Percentiles rank a stretch among this genome's conserved stretches.
Evolutionary conservation across 2,113 vertebrate species (phyloP).

Genomic region (Podilymbus podiceps): DNA sequence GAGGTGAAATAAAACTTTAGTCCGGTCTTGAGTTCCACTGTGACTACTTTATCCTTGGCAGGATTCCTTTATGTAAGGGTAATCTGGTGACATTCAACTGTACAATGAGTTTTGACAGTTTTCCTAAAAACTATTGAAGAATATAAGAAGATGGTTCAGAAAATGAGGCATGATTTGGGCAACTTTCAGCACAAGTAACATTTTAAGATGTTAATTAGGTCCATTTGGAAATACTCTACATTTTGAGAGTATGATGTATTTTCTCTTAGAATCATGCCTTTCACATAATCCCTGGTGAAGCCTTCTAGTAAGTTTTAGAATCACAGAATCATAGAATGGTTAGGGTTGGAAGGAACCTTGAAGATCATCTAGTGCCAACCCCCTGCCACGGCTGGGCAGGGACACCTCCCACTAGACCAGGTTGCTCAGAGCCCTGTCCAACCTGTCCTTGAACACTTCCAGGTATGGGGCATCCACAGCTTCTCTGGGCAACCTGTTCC

Average conservation of each 20-base stretch:
- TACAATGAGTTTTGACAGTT: not conserved
- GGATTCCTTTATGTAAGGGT: not conserved
- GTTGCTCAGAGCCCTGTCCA: no score
- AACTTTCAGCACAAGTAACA: not conserved
- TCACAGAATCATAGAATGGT: no score
- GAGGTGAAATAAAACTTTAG: not conserved
- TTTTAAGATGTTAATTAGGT: not conserved
- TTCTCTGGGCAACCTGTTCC: no score
- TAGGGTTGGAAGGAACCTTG: no score
- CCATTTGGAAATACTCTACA: not conserved
- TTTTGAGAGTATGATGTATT: not conserved
- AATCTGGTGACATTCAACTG: not conserved
- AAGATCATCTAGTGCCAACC: no score
- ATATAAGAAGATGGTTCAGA: not conserved
- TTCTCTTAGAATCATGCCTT: not conserved
- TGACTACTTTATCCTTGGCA: not conserved
- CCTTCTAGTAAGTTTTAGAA: not conserved
- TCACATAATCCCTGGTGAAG: not conserved
- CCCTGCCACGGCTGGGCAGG: no score
- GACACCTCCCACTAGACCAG: no score
- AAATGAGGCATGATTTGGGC: not conserved
- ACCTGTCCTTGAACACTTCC: no score
- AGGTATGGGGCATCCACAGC: no score
- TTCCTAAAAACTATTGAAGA: not conserved
- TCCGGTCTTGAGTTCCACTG: not conserved